These are phyloP conservation scores for Osmerus mordax DNA, from an alignment of 2,113 vertebrate genomes.

Conservation along the genomic window DNA sequence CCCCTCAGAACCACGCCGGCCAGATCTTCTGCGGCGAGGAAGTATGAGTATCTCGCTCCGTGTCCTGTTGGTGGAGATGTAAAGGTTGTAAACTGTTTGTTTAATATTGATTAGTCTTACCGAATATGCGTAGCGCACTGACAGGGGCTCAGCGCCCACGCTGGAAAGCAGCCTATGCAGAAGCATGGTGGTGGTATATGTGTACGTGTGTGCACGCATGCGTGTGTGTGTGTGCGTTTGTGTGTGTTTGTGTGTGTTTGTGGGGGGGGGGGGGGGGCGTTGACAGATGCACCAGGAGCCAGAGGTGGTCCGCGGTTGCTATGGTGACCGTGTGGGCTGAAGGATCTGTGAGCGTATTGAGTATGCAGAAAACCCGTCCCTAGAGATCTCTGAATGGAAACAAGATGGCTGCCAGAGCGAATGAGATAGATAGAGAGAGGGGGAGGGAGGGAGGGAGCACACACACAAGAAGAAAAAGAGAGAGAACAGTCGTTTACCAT, in stretches of 20 bases:
- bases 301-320: conserved; percentile 71
- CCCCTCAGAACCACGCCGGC: neutral
- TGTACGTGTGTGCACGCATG: conserved; percentile 30
- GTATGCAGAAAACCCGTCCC: conserved; percentile 71
- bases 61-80: neutral
- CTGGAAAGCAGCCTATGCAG: too few species aligned
- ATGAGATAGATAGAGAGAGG: conserved; percentile 6
- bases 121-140: too few species aligned
- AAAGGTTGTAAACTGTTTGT: too few species aligned
- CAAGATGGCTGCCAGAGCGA: conserved; percentile 60
- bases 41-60: too few species aligned
- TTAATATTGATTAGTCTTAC: too few species aligned
- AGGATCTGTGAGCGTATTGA: conserved; percentile 74
- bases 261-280: conserved; percentile 26
- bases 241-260: conserved; percentile 38
- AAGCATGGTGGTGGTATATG: conserved; percentile 17
- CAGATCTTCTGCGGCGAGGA: too few species aligned
- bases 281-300: conserved; percentile 58
- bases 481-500: conserved; percentile 35
- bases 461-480: neutral
- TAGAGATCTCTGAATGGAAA: conserved; percentile 68
- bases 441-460: neutral
- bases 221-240: conserved; percentile 51
- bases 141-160: neutral
- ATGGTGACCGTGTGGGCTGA: conserved; percentile 73